Conservation (phyloP, 1,140 invertebrate species). For the Adelges cooleyi region DNA sequence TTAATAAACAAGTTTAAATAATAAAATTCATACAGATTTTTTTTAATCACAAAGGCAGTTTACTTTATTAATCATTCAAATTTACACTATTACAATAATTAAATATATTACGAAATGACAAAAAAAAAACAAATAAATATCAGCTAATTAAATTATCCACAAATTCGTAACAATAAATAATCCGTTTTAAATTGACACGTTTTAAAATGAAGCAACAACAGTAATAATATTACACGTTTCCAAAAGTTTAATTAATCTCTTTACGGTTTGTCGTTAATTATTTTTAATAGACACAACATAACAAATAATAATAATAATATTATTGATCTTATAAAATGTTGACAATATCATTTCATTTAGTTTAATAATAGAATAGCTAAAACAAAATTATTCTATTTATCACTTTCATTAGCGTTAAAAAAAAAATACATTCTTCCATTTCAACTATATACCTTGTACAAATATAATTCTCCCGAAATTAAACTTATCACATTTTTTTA, state of each 20-base stretch:
- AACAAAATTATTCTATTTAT: constrained; percentile 28
- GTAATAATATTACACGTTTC: neutral
- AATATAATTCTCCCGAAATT: constrained; percentile 17
- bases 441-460: constrained; percentile 24
- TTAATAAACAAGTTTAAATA: no score
- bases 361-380: neutral
- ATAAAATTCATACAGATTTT: no score
- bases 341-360: neutral
- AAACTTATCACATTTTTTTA: constrained; percentile 26
- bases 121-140: constrained; percentile 14
- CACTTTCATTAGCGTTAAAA: constrained; percentile 18
- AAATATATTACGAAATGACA: constrained; percentile 10
- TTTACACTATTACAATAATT: constrained; percentile 12
- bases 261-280: neutral
- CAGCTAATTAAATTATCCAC: neutral
- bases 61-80: constrained; percentile 16
- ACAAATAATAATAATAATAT: constrained; percentile 17
- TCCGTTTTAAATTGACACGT: constrained; percentile 23
- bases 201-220: constrained; percentile 18
- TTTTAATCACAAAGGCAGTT: constrained; percentile 23
- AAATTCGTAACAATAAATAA: constrained; percentile 14
- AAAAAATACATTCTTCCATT: constrained; percentile 8
- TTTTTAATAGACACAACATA: constrained; percentile 2
- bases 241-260: neutral
- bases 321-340: neutral